Conservation (phyloP, 2,888 invertebrate species). For the Catocala fraxini region DNA sequence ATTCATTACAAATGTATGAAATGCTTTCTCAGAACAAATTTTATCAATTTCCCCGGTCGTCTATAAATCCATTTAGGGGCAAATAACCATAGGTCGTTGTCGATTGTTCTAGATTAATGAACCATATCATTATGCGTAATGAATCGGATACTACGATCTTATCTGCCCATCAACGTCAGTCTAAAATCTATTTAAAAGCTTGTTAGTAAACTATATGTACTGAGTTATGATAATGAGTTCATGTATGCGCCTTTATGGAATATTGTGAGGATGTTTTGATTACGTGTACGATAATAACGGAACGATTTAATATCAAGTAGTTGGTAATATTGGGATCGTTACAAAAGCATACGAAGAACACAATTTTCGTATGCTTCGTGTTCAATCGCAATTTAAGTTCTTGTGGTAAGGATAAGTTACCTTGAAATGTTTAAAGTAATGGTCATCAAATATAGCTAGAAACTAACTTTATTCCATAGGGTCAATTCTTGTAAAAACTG, state of each 20-base stretch:
- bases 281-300: neutral
- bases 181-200: slow-evolving; percentile 73
- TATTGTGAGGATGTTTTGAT: slow-evolving; percentile 10
- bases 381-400: no score
- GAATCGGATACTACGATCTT: slow-evolving; percentile 78
- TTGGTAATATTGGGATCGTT: no score
- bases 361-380: no score
- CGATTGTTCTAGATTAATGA: slow-evolving; percentile 85
- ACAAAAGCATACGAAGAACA: no score
- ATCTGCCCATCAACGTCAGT: slow-evolving; percentile 80
- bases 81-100: slow-evolving; percentile 67
- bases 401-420: no score
- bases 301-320: no score
- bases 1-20: slow-evolving; percentile 34
- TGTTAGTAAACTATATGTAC: slow-evolving; percentile 49
- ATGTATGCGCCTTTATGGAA: slow-evolving; percentile 12
- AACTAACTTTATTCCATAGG: no score
- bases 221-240: slow-evolving; percentile 44
- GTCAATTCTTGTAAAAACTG: no score
- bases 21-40: slow-evolving; percentile 54
- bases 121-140: slow-evolving; percentile 84
- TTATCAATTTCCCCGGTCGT: slow-evolving; percentile 69
- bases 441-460: no score
- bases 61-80: slow-evolving; percentile 63
- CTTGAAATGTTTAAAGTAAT: no score